Evolutionary conservation across 2,797 vertebrate genomes (phyloP).

Genomic region (Neomorphus geoffroyi): DNA sequence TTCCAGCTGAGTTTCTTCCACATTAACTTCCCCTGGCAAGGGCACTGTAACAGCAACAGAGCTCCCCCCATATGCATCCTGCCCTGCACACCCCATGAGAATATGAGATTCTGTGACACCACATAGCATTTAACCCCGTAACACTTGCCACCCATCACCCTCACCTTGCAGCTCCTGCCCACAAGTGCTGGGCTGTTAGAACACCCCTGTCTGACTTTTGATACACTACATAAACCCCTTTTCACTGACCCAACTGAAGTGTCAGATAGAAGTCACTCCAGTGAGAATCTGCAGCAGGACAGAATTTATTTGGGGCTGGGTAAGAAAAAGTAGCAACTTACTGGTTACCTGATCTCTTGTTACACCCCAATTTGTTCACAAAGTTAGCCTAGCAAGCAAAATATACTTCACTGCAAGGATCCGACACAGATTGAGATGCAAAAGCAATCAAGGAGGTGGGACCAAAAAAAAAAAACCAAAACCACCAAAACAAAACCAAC

Average conservation of each 20-base stretch:
- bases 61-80: neutral
- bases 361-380: neutral
- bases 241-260: neutral
- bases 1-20: neutral
- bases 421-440: neutral
- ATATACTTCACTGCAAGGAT: neutral
- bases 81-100: accelerated
- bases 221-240: neutral
- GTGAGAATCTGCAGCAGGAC: neutral
- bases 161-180: neutral
- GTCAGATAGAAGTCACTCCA: neutral
- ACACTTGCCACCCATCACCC: accelerated
- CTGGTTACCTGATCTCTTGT: neutral
- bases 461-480: slow-evolving; percentile 1
- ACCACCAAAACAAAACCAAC: too few species aligned
- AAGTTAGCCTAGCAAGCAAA: neutral
- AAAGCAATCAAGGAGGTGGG: neutral
- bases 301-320: neutral
- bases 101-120: neutral
- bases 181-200: neutral
- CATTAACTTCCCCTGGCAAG: neutral
- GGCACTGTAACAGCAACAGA: neutral
- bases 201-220: neutral
- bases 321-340: neutral
- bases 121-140: neutral